Evolutionary conservation across 2,797 vertebrate genomes (phyloP), one percentile per base, ranked within the genome.

Genomic region (Artibeus lituratus): DNA sequence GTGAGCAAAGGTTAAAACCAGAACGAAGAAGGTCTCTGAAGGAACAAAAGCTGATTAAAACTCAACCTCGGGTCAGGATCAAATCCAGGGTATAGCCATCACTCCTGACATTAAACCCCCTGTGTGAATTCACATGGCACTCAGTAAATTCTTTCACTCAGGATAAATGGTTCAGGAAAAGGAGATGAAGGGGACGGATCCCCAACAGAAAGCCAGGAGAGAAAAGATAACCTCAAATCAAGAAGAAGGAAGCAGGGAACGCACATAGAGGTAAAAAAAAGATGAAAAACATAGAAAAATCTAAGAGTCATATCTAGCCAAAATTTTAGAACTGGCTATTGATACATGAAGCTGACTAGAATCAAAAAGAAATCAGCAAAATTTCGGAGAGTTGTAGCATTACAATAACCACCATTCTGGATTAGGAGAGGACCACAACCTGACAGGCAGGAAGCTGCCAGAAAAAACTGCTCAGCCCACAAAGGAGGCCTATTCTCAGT

Each of bases 1-100:
- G n/a, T n/a, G n/a, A n/a, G n/a, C n/a, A 76, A 89, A 85, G 47
- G n/a, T 67, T 74, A 87, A 86, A 95, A 87, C 29, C 32, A 69
- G 81, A 90, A 74, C 0, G 7, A 24, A 87, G 7, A 19, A 78
- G 2, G 11, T n/a, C 53, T 83, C 4, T 92, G 83, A 78, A 84
- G 39, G 62, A 83, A 87, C 3, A 53, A 82, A 10, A 83, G 35
- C 26, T 80, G 32, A 90, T 59, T 73, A 94, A 92, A 90, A 92
- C 11, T 67, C 59, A 92, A 8, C 26, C 18, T 35, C 0, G 0
- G 24, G 24, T 78, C 82, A 83, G 37, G 16, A 78, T n/a, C 39
- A 90, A 77, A 89, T 51, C 69, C 77, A 72, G 49, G 39, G 24
- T 15, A 80, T 2, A 69, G 14, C 18, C 32, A 53, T 29, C 59